A percentile compares a stretch with the other conserved stretches of the same genome.
phyloP scores from a whole-genome alignment of 2,113 vertebrate genomes.

The Archilochus colubris region DNA sequence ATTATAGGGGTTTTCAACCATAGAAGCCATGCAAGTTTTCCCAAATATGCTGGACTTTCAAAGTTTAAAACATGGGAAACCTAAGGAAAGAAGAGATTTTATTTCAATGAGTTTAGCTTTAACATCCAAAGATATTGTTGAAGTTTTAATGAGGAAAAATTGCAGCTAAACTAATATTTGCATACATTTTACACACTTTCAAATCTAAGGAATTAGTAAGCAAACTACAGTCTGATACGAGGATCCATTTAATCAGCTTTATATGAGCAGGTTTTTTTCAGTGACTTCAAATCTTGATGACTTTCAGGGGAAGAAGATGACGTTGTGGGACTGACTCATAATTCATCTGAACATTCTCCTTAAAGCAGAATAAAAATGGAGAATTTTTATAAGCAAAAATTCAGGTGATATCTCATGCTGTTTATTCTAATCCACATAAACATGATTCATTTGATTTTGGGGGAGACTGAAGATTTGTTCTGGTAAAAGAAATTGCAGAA shows the following conservation, averaged over 20 bases:
- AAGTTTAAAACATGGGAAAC: neutral
- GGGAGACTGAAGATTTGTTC: neutral
- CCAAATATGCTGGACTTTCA: neutral
- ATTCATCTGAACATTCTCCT: neutral
- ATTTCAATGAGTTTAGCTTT: neutral
- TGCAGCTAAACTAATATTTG: neutral
- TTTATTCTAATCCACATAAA: neutral
- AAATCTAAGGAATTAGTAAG: neutral
- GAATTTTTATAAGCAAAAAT: neutral
- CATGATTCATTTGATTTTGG: neutral
- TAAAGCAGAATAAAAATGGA: neutral
- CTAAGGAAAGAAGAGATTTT: neutral
- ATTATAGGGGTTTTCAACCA: fast-evolving
- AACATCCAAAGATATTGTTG: neutral
- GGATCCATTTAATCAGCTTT: neutral
- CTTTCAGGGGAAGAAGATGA: neutral
- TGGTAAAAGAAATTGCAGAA: neutral
- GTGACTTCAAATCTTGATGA: neutral
- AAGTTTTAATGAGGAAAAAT: neutral
- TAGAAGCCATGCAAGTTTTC: neutral
- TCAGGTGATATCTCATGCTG: neutral
- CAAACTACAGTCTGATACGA: neutral
- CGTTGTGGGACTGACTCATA: neutral
- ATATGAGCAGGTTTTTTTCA: neutral
- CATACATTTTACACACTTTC: neutral